These are phyloP conservation scores for Ursus arctos DNA, from an alignment of 2,113 vertebrate genomes.

Conservation along the genomic window DNA sequence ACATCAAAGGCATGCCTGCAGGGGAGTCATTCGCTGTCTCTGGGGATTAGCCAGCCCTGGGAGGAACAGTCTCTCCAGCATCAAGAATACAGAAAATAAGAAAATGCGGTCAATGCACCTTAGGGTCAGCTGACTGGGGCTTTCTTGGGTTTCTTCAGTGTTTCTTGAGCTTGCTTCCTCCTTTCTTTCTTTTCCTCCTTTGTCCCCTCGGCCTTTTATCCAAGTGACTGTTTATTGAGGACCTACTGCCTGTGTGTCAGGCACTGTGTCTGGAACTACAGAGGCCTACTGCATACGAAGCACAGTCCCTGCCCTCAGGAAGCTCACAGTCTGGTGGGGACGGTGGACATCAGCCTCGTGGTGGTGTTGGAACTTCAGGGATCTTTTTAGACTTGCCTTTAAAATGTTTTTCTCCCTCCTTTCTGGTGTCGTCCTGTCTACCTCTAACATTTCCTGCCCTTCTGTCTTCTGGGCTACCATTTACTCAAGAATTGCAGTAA, in stretches of 20 bases:
- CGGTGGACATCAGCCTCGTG: neutral
- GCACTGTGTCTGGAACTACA: neutral
- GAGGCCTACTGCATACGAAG: neutral
- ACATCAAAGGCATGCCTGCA: neutral
- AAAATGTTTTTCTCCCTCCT: neutral
- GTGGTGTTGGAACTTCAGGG: neutral
- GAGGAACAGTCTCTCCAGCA: neutral
- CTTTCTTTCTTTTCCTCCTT: neutral
- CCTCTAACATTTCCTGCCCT: neutral
- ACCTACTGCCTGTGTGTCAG: neutral
- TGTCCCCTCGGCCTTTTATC: neutral
- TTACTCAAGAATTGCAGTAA: neutral
- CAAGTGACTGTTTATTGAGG: neutral
- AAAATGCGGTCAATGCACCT: neutral
- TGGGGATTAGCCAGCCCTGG: neutral
- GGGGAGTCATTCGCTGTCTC: neutral
- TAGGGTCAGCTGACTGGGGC: neutral
- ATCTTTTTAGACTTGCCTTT: neutral
- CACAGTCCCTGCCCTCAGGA: neutral
- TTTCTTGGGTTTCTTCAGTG: neutral
- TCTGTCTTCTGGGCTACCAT: neutral
- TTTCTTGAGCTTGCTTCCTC: neutral
- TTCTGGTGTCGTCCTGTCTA: neutral
- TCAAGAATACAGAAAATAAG: slow-evolving; percentile 7
- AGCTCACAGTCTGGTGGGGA: neutral